A percentile compares a stretch with the other conserved stretches of the same genome.
Conservation (phyloP, 2,888 invertebrate genomes). For the Drosophila nr. fundita region DNA sequence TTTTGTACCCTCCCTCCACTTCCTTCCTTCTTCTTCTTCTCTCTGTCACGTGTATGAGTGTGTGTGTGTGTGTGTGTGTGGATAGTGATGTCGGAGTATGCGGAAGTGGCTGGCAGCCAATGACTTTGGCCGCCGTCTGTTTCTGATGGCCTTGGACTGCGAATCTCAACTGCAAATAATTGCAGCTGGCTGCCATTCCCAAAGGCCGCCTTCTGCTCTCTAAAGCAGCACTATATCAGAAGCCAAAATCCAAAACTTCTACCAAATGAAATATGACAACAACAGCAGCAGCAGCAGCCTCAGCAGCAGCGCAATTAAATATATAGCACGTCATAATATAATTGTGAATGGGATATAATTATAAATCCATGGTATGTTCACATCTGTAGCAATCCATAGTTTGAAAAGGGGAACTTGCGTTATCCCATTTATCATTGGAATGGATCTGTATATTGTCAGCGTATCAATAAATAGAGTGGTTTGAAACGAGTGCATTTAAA, state of each 20-base stretch:
- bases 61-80: constrained; percentile 10
- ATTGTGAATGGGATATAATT: constrained; percentile 1
- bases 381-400: neutral
- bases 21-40: neutral
- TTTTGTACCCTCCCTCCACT: constrained; percentile 13
- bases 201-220: constrained; percentile 3
- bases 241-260: constrained; percentile 17
- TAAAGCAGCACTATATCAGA: constrained; percentile 1
- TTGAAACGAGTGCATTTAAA: neutral
- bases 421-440: neutral
- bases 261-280: constrained; percentile 11
- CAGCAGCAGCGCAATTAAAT: constrained; percentile 1
- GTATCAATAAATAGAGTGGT: neutral
- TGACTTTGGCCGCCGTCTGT: constrained; percentile 68
- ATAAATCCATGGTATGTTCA: neutral
- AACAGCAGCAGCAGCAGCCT: neutral
- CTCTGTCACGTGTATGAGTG: constrained; percentile 7
- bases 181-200: constrained; percentile 63
- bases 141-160: constrained; percentile 72
- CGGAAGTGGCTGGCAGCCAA: constrained; percentile 52
- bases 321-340: constrained; percentile 5
- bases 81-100: constrained; percentile 10
- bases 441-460: neutral
- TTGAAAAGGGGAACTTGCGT: neutral
- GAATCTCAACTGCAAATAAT: constrained; percentile 72